These are phyloP conservation scores for Clanis bilineata DNA, from an alignment of 2,888 invertebrate species.

Conservation along the genomic window DNA sequence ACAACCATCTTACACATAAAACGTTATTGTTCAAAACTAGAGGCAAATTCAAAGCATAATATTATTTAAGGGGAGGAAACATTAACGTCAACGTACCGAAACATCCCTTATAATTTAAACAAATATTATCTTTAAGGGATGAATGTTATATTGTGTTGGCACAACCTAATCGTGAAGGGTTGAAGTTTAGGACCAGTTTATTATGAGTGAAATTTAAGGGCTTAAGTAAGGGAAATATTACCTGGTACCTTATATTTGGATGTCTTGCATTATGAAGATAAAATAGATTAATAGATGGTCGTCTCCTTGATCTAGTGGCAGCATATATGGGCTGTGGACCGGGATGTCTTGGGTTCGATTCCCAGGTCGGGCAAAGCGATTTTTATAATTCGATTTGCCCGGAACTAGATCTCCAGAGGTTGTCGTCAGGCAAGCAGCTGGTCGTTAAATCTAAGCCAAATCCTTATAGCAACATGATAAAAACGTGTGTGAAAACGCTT, in stretches of 20 bases:
- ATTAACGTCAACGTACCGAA: background rate
- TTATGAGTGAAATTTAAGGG: background rate
- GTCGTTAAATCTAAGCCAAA: no score
- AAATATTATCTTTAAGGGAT: slow-evolving; percentile 13
- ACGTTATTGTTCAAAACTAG: background rate
- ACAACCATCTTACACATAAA: background rate
- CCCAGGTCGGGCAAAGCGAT: no score
- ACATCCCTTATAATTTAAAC: background rate
- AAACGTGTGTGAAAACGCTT: no score
- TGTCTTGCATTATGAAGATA: no score
- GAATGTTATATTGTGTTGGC: slow-evolving; percentile 2
- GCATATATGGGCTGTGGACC: no score
- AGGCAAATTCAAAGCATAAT: background rate
- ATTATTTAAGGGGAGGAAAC: slow-evolving; percentile 1
- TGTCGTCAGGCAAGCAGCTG: no score
- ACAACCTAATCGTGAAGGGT: background rate
- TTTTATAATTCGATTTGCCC: no score
- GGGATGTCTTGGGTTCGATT: no score
- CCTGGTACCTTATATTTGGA: background rate
- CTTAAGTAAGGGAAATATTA: background rate
- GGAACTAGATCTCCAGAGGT: no score
- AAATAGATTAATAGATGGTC: no score
- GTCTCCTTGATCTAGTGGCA: no score
- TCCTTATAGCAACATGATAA: no score
- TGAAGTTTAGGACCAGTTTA: background rate